phyloP scores from a whole-genome alignment of 2,113 vertebrate species.

The Gallinago paraguaiae region DNA sequence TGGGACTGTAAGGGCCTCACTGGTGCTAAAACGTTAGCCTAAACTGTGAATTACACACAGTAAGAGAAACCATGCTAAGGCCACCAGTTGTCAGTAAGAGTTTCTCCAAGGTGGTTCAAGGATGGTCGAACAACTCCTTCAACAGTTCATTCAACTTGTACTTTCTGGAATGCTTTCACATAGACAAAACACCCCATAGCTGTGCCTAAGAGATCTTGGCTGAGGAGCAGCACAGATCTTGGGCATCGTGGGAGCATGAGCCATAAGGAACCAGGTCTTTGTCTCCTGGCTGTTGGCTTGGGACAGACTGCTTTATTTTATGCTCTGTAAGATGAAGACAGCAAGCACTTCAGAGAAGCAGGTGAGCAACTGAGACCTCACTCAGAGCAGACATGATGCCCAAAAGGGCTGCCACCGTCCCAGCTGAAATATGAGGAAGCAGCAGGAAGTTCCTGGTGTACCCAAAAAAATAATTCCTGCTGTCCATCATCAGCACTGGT shows the following conservation, averaged over 20 bases:
- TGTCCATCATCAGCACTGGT: background rate
- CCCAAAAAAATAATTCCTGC: background rate
- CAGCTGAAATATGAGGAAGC: background rate
- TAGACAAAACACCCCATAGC: background rate
- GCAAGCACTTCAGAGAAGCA: background rate
- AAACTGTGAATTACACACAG: background rate
- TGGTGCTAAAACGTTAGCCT: background rate
- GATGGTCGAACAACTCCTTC: background rate
- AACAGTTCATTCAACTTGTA: background rate
- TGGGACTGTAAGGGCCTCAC: background rate
- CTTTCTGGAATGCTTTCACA: background rate
- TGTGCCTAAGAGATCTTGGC: background rate
- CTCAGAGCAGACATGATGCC: background rate
- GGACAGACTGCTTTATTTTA: background rate
- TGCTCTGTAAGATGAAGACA: background rate
- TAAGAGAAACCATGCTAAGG: background rate
- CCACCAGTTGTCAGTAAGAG: background rate
- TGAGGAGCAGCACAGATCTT: background rate
- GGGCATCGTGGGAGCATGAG: fast-evolving
- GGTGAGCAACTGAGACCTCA: background rate
- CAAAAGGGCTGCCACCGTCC: background rate
- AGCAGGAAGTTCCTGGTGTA: background rate
- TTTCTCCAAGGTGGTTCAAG: fast-evolving
- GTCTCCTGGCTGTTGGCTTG: background rate
- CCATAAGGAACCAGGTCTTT: background rate